Percentiles rank a stretch among this genome's conserved stretches.
These are phyloP conservation scores for Nomada ruficornis DNA, from an alignment of 2,888 invertebrate genomes.

Conservation along the genomic window DNA sequence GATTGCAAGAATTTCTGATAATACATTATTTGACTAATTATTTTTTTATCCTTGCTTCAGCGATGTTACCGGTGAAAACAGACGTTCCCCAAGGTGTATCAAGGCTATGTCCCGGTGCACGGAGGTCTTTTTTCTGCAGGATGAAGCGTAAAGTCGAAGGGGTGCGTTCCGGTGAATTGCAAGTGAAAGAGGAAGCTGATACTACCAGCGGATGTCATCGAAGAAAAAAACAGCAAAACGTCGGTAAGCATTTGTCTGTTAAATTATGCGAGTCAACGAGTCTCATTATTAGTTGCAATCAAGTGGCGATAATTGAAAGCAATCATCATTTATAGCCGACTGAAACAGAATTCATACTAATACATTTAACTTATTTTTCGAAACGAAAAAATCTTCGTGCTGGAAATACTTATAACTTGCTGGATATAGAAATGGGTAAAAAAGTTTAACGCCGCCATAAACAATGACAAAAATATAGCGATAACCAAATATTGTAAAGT, in stretches of 20 bases:
- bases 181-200: constrained; percentile 91
- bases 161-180: constrained; percentile 80
- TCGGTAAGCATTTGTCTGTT: constrained; percentile 81
- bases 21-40: background rate
- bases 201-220: constrained; percentile 87
- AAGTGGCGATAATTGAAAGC: too few species aligned
- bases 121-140: constrained; percentile 96
- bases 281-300: background rate
- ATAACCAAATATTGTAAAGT: too few species aligned
- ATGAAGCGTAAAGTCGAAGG: constrained; percentile 91
- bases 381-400: background rate
- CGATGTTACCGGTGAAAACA: constrained; percentile 95
- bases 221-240: constrained; percentile 87
- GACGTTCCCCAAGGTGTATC: constrained; percentile 92
- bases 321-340: too few species aligned
- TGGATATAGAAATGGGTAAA: too few species aligned
- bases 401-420: too few species aligned
- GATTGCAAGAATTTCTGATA: background rate
- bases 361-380: too few species aligned
- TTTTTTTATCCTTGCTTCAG: constrained; percentile 83
- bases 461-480: too few species aligned
- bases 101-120: constrained; percentile 93
- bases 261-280: background rate
- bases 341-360: too few species aligned
- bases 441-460: too few species aligned